Evolutionary conservation across 1,140 invertebrate genomes (phyloP).

Genomic region (Lasioglossum albipes): DNA sequence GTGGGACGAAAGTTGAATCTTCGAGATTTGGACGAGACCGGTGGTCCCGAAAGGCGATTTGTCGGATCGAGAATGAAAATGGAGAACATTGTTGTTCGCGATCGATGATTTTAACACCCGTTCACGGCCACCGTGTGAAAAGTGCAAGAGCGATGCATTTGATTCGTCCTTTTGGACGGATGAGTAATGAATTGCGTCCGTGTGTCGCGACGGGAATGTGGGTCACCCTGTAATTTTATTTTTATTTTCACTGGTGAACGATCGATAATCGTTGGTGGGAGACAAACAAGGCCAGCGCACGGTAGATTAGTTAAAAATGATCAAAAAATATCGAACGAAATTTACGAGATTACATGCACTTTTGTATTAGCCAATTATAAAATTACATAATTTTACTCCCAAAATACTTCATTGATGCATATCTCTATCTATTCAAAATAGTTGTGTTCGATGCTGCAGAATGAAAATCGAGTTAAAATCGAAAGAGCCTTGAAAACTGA

Average conservation of each 20-base stretch:
- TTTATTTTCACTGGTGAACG: background rate
- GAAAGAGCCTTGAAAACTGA: too few relatives aligned
- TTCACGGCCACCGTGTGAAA: background rate
- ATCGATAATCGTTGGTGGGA: too few relatives aligned
- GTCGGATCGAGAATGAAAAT: background rate
- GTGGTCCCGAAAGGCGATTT: too few relatives aligned
- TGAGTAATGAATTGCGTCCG: conserved; percentile 28
- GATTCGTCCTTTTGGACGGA: conserved; percentile 17
- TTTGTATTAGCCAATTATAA: too few relatives aligned
- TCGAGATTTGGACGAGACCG: background rate
- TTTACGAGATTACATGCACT: too few relatives aligned
- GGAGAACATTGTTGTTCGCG: background rate
- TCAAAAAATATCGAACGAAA: too few relatives aligned
- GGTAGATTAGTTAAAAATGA: too few relatives aligned
- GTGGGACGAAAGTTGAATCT: background rate
- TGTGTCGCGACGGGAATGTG: background rate
- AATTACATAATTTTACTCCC: too few relatives aligned
- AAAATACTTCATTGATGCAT: too few relatives aligned
- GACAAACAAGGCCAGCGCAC: background rate
- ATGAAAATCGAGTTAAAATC: too few relatives aligned
- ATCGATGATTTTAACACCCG: conserved; percentile 4
- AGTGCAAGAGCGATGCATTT: background rate
- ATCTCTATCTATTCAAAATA: too few relatives aligned
- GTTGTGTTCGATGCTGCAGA: too few relatives aligned
- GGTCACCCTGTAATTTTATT: conserved; percentile 32